Base-by-base conservation (phyloP, 2,113 vertebrate species). In the Desmodus rotundus region DNA sequence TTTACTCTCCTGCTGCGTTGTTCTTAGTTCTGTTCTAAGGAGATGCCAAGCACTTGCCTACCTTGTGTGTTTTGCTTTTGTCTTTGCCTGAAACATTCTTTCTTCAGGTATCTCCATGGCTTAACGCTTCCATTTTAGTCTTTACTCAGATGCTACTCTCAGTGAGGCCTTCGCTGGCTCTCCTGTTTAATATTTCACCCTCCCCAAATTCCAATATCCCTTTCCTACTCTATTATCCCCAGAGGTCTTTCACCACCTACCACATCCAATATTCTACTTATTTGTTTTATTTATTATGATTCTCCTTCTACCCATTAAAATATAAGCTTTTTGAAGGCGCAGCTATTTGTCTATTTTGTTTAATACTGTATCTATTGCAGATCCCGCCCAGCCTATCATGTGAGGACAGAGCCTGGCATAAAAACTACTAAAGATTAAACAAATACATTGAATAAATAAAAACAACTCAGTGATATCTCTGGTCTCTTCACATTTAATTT, bases 401-500 rank as follows among this genome's bases (percentile, higher is more conserved):
- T 50, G 13, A 4, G 4, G 17, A 20, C 47, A 78, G 22, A 61
- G 61, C 28, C 7, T 43, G 20, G 24, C 12, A 47, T 89, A 72
- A 78, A 81, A 58, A 26, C 65, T 94, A 68, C 65, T 82, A 50
- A 89, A 73, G 8, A 96, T 15, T 78, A 90, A 81, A 81, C 17
- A 88, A n/a, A 38, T 84, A 84, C 17, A n/a, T 80, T 90, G 15
- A 90, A 38, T 89, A 91, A 81, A 91, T 88, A 52, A 61, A 50
- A 20, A 86, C 24, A 93, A 10, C 4, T 45, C 9, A 52, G 28
- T 70, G 20, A 19, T 89, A 45, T 73, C 88, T 82, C n/a, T 87
- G 20, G 7, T 77, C 6, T 63, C 54, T 96, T 83, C 52, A 24
- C 36, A 86, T 89, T 94, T 93, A 93, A 43, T 80, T 83, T 92